phyloP scores from a whole-genome alignment of 2,113 vertebrate species.

The Herpailurus yagouaroundi region DNA sequence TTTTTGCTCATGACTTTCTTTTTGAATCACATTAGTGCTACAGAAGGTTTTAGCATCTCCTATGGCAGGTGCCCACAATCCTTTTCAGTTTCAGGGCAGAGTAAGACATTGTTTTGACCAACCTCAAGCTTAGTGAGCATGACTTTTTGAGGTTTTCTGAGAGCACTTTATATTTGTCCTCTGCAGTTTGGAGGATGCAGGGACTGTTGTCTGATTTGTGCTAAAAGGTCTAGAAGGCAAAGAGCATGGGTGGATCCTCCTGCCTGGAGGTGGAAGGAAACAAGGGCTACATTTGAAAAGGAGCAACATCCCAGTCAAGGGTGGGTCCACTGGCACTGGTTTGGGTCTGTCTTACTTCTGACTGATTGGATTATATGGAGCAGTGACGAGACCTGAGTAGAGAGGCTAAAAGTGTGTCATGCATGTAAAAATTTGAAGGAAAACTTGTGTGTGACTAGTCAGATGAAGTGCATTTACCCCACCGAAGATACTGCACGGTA shows the following conservation, averaged over 20 bases:
- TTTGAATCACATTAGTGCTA: not conserved
- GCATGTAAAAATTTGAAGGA: not conserved
- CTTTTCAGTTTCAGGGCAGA: not conserved
- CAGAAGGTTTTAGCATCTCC: not conserved
- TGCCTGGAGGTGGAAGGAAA: not conserved
- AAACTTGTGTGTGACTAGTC: not conserved
- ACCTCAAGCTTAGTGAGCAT: not conserved
- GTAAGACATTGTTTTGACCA: not conserved
- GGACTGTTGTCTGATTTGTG: not conserved
- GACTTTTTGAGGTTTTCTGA: not conserved
- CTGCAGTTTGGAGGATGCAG: not conserved
- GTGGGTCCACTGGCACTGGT: not conserved
- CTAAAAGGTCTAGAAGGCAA: not conserved
- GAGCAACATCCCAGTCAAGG: accelerated
- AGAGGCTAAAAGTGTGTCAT: not conserved
- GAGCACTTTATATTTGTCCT: not conserved
- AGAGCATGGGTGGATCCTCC: not conserved
- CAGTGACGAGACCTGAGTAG: not conserved
- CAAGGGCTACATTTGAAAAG: not conserved
- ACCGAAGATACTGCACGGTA: not conserved
- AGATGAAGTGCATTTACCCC: not conserved
- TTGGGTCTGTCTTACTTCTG: not conserved
- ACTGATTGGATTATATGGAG: not conserved
- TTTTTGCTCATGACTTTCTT: not conserved
- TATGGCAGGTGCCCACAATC: not conserved